Evolutionary conservation across 2,113 vertebrate species (phyloP).

Genomic region (Rhinolophus sinicus): DNA sequence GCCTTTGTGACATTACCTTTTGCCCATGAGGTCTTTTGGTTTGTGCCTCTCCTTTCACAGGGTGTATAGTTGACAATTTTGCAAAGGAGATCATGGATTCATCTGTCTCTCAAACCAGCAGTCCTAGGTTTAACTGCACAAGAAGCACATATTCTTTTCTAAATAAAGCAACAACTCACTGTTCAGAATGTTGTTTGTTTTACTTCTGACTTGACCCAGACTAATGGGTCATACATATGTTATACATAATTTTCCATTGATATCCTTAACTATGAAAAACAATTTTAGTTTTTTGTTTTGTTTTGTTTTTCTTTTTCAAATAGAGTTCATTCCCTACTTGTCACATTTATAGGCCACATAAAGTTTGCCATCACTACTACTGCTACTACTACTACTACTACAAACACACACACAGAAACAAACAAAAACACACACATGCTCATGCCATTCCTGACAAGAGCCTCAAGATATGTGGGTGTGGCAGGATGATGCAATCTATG

Average conservation of each 20-base stretch:
- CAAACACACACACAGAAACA: neutral
- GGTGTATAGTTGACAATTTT: neutral
- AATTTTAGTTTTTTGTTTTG: neutral
- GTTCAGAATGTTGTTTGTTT: constrained; percentile 19
- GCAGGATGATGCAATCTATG: neutral
- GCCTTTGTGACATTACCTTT: neutral
- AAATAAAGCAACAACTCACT: constrained; percentile 32
- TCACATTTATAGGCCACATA: neutral
- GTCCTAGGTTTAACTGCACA: neutral
- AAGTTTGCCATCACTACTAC: neutral
- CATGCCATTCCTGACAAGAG: neutral
- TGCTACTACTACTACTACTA: neutral
- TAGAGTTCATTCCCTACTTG: neutral
- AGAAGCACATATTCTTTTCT: constrained; percentile 3
- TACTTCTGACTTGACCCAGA: neutral
- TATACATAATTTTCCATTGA: constrained; percentile 34
- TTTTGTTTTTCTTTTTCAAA: neutral
- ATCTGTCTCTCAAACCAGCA: neutral
- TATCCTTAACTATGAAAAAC: neutral
- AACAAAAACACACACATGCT: neutral
- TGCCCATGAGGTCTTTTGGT: neutral
- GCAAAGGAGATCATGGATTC: neutral
- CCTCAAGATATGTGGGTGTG: neutral
- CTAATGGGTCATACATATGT: neutral
- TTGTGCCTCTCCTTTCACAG: neutral